Evolutionary conservation across 2,113 vertebrate genomes (phyloP), one percentile per base, ranked within the genome.

Genomic region (Ictidomys tridecemlineatus): DNA sequence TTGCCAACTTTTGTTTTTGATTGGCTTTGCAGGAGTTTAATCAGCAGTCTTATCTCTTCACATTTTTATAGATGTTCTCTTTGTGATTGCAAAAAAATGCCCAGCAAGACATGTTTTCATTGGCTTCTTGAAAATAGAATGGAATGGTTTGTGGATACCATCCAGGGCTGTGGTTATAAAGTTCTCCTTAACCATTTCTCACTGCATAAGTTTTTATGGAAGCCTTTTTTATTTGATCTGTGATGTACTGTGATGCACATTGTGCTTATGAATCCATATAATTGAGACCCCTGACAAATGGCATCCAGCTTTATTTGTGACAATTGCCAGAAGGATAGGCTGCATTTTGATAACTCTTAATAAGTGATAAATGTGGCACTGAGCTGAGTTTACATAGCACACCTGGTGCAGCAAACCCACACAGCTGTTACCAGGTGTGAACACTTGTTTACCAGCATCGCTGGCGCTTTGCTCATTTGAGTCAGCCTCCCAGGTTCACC

Each of bases 351-450:
- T 96, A 93, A 93, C 73, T 73, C 92, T 95, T 95, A 88, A 98
- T 93, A 92, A 74, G 63, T 97, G 95, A 97, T 91, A 61, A 94
- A 97, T 94, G 93, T 70, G 37, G 24, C 37, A 0, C 10, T 20
- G 73, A 51, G 77, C 8, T 65, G 94, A 20, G 67, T 95, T 93
- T 97, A 77, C 82, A 67, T 4, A 91, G 85, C 93, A 91, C 96
- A 98, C 94, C 97, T 96, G 98, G 96, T 48, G 2, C 37, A 34
- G 18, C 77, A 83, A 76, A 72, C 39, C 1, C 92, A 86, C 95
- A 67, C 97, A 97, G 95, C 96, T 97, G 97, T 86, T 79, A 78
- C 90, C 97, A 97, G 95, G 90, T 91, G 94, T 72, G 85, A 97
- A 96, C 96, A 95, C 92, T 91, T 97, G 95, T 96, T 97, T 83